These are phyloP conservation scores for Pogoniulus pusillus DNA, from an alignment of 2,797 vertebrate genomes.

Conservation along the genomic window DNA sequence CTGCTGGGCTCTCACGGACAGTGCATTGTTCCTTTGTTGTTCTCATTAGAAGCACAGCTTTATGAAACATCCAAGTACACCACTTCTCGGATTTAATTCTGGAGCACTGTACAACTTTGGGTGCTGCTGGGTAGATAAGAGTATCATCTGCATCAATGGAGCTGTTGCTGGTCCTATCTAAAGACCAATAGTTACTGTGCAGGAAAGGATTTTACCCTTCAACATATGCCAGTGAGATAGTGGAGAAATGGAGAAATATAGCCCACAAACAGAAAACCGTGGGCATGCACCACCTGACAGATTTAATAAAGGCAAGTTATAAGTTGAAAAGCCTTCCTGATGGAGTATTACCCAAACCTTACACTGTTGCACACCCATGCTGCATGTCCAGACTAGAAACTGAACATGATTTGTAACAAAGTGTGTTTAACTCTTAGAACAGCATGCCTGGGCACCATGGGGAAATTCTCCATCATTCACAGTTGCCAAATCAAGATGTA, in stretches of 20 bases:
- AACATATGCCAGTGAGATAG: not conserved
- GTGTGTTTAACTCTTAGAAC: not conserved
- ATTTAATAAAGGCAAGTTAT: not conserved
- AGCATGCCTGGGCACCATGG: not conserved
- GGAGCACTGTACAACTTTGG: not conserved
- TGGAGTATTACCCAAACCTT: not conserved
- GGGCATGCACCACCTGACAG: not conserved
- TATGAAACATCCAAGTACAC: not conserved
- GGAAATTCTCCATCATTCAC: not conserved
- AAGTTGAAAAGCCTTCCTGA: not conserved
- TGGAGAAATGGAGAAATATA: not conserved
- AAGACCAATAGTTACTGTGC: rapidly evolving
- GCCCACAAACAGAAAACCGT: not conserved
- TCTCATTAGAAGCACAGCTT: not conserved
- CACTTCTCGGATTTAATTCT: not conserved
- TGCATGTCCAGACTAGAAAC: not conserved
- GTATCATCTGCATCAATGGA: not conserved
- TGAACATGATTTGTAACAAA: not conserved
- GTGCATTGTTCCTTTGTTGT: not conserved
- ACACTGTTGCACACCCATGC: not conserved
- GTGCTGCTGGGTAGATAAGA: not conserved
- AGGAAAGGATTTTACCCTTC: not conserved
- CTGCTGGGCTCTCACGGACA: not conserved
- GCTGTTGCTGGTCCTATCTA: rapidly evolving
- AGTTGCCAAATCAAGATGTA: not conserved